Evolutionary conservation across 2,113 vertebrate genomes (phyloP).

Genomic region (Cyanistes caeruleus): DNA sequence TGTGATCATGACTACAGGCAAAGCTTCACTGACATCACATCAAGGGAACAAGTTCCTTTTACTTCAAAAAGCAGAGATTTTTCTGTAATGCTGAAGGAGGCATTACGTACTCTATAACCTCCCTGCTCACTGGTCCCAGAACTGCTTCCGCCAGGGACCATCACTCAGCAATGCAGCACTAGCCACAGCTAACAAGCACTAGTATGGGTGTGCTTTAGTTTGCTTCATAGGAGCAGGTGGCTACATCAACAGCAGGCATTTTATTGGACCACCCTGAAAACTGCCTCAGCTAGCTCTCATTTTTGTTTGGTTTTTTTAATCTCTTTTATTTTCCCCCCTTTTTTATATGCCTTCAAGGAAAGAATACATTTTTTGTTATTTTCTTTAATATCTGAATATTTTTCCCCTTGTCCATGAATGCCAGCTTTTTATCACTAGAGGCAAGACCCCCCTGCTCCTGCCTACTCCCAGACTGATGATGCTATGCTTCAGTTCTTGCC

Average conservation of each 20-base stretch:
- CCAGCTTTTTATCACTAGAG: not conserved
- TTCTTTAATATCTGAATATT: not conserved
- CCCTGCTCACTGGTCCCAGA: not conserved
- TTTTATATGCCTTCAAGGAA: not conserved
- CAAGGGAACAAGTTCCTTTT: not conserved
- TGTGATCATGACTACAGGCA: not conserved
- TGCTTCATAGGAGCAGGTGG: not conserved
- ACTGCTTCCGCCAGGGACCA: not conserved
- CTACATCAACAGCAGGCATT: not conserved
- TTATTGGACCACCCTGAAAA: not conserved
- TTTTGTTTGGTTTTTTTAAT: not conserved
- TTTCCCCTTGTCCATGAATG: not conserved
- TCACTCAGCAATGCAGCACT: not conserved
- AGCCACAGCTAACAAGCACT: not conserved
- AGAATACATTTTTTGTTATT: not conserved
- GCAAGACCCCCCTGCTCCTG: not conserved
- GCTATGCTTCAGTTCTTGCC: not conserved
- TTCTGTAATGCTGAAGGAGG: not conserved
- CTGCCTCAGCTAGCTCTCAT: not conserved
- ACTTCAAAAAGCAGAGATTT: not conserved
- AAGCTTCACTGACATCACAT: not conserved
- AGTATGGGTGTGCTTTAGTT: rapidly evolving
- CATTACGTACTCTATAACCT: not conserved
- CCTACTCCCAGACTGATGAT: not conserved
- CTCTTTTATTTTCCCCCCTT: rapidly evolving